Percentiles rank a stretch among this genome's conserved stretches.
phyloP scores from a whole-genome alignment of 2,888 invertebrate species.

The Caprella mutica region DNA sequence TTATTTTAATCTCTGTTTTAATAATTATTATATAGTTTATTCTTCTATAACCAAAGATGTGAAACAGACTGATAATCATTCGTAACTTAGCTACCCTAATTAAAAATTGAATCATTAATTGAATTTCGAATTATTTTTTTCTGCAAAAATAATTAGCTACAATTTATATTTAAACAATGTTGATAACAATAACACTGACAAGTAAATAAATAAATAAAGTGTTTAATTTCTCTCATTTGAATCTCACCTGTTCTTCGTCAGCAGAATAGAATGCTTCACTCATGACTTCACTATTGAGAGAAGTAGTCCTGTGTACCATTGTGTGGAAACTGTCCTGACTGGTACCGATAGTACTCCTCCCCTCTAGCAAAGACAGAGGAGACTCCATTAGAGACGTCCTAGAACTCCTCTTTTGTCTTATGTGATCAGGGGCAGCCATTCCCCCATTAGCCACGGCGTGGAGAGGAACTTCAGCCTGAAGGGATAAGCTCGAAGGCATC shows the following conservation, averaged over 20 bases:
- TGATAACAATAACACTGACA: slow-evolving; percentile 16
- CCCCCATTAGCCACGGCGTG: slow-evolving; percentile 15
- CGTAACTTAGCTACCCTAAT: too few relatives aligned
- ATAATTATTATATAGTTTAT: too few relatives aligned
- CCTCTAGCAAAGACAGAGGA: too few relatives aligned
- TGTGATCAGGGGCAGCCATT: not conserved
- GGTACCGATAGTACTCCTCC: not conserved
- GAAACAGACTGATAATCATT: too few relatives aligned
- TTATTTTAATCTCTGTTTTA: not conserved
- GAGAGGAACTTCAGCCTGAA: slow-evolving; percentile 31
- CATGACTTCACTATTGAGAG: slow-evolving; percentile 77
- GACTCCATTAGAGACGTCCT: not conserved
- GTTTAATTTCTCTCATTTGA: too few relatives aligned
- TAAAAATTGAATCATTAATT: too few relatives aligned
- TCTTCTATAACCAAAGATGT: too few relatives aligned
- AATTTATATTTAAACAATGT: not conserved
- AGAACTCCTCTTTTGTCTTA: not conserved
- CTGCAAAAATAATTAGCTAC: too few relatives aligned
- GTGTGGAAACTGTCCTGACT: slow-evolving; percentile 28
- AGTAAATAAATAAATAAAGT: not conserved
- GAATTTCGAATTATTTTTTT: too few relatives aligned
- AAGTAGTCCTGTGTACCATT: slow-evolving; percentile 53
- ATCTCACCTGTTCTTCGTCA: slow-evolving; percentile 56
- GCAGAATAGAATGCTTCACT: slow-evolving; percentile 88
- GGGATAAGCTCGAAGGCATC: slow-evolving; percentile 33